A percentile compares a stretch with the other conserved stretches of the same genome.
Evolutionary conservation across 2,113 vertebrate species (phyloP).

Genomic region (Trichomycterus rosablanca): DNA sequence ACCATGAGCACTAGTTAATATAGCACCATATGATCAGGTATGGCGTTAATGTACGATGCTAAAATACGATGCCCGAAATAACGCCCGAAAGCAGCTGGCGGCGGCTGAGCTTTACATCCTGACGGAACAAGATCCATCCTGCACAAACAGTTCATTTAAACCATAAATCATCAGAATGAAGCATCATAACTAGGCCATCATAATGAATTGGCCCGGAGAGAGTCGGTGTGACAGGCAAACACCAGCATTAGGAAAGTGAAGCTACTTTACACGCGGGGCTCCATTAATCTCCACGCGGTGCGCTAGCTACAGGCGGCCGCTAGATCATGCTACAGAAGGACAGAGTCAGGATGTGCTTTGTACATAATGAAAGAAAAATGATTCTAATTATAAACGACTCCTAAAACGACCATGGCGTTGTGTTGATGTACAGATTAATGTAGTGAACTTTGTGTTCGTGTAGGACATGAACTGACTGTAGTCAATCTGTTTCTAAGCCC

Average conservation of each 20-base stretch:
- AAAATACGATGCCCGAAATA: no score
- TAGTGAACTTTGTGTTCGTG: no score
- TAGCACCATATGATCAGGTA: no score
- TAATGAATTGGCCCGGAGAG: constrained; percentile 75
- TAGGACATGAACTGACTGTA: no score
- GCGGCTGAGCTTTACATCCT: no score
- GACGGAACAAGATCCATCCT: constrained; percentile 47
- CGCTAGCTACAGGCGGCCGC: constrained; percentile 32
- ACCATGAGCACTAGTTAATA: no score
- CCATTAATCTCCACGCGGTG: constrained; percentile 42
- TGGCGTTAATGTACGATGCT: no score
- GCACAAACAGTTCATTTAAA: constrained; percentile 68
- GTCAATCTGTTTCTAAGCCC: no score
- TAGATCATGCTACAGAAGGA: constrained; percentile 9
- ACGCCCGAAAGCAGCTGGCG: no score
- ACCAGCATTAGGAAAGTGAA: constrained; percentile 50
- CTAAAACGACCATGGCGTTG: no score
- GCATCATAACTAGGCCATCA: constrained; percentile 77
- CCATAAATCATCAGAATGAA: constrained; percentile 75
- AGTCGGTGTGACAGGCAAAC: constrained; percentile 67
- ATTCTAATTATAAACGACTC: no score
- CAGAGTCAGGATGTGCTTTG: constrained; percentile 5
- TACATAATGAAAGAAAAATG: background rate
- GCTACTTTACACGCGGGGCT: constrained; percentile 47
- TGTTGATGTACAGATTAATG: no score